phyloP scores from a whole-genome alignment of 2,113 vertebrate genomes.

The Phrynosoma platyrhinos region DNA sequence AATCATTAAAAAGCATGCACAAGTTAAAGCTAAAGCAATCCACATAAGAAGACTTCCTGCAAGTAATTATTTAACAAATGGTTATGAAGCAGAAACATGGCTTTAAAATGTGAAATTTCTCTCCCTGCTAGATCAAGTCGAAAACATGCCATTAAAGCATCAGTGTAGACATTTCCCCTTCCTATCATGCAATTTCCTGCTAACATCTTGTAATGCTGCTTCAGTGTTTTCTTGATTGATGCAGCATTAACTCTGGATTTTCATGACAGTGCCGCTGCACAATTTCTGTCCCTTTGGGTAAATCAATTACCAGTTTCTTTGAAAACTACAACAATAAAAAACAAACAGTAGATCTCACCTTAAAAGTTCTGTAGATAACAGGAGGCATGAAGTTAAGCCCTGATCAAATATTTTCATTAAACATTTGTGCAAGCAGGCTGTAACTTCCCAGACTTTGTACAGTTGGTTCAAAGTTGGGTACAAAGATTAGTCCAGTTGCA shows the following conservation, averaged over 20 bases:
- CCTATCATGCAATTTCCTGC: slow-evolving; percentile 31
- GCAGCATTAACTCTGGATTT: slow-evolving; percentile 16
- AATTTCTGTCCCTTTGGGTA: neutral
- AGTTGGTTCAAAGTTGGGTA: neutral
- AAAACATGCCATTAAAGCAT: slow-evolving; percentile 1
- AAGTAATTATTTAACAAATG: neutral
- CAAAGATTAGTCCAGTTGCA: neutral
- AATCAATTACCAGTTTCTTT: slow-evolving; percentile 2
- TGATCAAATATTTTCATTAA: slow-evolving; percentile 15
- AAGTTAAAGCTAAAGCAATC: too few species aligned
- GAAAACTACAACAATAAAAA: neutral
- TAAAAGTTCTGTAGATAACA: neutral
- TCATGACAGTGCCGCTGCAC: neutral
- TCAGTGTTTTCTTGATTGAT: slow-evolving; percentile 20
- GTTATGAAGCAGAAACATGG: neutral
- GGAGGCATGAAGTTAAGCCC: neutral
- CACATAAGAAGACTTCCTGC: too few species aligned
- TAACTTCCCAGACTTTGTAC: neutral
- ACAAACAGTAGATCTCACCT: neutral
- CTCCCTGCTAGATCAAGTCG: neutral
- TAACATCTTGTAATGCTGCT: neutral
- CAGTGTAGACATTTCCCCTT: neutral
- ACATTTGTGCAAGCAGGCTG: neutral
- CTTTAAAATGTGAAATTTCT: neutral
- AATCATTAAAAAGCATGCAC: too few species aligned